Conservation (phyloP, 2,797 vertebrate species). For the Pipistrellus nathusii region DNA sequence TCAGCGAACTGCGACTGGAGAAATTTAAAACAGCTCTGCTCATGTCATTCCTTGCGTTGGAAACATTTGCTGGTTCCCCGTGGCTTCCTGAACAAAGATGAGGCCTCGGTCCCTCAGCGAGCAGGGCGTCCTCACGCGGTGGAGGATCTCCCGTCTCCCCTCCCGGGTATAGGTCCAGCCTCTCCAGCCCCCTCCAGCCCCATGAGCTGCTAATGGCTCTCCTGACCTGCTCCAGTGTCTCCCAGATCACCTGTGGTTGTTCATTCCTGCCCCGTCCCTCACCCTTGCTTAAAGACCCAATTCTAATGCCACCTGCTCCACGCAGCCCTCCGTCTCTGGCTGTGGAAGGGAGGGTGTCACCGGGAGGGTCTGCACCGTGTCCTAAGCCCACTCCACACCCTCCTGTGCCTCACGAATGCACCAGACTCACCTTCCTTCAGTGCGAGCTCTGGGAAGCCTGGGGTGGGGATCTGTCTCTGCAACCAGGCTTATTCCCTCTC, state of each 20-base stretch:
- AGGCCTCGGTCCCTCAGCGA: background rate
- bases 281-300: background rate
- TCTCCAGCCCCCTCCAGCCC: background rate
- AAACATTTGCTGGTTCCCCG: background rate
- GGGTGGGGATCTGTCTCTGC: background rate
- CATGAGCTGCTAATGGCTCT: fast-evolving
- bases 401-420: fast-evolving
- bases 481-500: background rate
- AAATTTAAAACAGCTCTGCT: background rate
- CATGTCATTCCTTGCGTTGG: background rate
- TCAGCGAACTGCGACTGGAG: background rate
- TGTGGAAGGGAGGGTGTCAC: background rate
- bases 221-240: background rate
- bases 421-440: background rate
- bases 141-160: background rate
- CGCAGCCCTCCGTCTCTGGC: background rate
- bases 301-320: background rate
- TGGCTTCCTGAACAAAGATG: background rate
- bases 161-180: background rate
- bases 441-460: background rate
- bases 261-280: background rate
- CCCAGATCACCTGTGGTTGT: background rate
- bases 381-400: background rate
- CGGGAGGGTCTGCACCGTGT: fast-evolving
- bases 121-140: background rate